These are phyloP conservation scores for Sceloporus undulatus DNA, from an alignment of 2,113 vertebrate species.

Conservation along the genomic window DNA sequence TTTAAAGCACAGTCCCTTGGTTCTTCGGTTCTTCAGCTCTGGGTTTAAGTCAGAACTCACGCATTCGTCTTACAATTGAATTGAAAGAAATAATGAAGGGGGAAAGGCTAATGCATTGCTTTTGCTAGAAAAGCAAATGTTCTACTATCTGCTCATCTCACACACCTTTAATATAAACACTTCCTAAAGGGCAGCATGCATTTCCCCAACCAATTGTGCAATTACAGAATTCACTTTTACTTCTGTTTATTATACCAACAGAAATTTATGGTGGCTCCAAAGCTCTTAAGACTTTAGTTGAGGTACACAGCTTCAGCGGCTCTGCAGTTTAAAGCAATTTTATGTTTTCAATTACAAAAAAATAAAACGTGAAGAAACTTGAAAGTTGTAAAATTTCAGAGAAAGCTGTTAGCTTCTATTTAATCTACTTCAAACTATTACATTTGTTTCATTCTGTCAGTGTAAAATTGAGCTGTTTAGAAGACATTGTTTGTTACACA, in stretches of 20 bases:
- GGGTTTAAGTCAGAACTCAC: too few relatives aligned
- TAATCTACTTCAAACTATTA: not conserved
- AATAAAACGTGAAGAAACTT: not conserved
- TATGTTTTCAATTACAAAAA: conserved; percentile 19
- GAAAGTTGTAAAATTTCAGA: conserved; percentile 25
- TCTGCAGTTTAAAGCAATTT: conserved; percentile 38
- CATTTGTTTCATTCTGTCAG: not conserved
- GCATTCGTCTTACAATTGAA: not conserved
- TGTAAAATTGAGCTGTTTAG: conserved; percentile 30
- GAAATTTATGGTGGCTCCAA: conserved; percentile 33
- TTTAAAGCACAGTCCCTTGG: too few relatives aligned
- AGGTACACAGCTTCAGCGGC: conserved; percentile 1
- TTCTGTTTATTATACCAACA: conserved; percentile 14
- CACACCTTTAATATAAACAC: conserved; percentile 4
- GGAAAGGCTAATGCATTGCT: not conserved
- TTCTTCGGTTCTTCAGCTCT: too few relatives aligned
- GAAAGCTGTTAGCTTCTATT: not conserved
- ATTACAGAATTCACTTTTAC: not conserved
- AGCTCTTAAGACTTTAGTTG: conserved; percentile 14
- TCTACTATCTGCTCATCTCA: conserved; percentile 3
- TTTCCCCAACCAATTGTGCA: conserved; percentile 15
- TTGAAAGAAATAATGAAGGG: conserved; percentile 12
- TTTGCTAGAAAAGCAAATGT: conserved; percentile 11
- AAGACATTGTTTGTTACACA: not conserved
- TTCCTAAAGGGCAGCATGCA: conserved; percentile 10